These are phyloP conservation scores for Uria lomvia DNA, from an alignment of 2,113 vertebrate species.

Conservation along the genomic window DNA sequence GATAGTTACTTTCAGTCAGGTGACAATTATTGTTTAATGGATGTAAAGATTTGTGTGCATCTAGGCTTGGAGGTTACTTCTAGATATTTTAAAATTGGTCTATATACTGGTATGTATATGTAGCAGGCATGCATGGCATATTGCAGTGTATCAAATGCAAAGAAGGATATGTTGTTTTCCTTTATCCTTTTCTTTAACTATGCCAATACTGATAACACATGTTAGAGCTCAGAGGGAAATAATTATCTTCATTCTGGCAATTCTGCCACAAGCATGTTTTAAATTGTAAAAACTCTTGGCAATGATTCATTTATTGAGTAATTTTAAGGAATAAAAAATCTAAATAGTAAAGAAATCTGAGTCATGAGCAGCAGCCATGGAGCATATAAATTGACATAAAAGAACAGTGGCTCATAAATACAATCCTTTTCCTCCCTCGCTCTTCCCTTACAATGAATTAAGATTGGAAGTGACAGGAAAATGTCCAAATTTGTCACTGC, in stretches of 20 bases:
- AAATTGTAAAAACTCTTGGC: background rate
- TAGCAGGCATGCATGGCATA: background rate
- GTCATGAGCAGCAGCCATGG: background rate
- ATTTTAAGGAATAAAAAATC: background rate
- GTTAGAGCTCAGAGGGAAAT: background rate
- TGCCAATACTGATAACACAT: background rate
- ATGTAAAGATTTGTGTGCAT: background rate
- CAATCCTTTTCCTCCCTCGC: background rate
- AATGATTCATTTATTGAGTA: background rate
- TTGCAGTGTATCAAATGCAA: background rate
- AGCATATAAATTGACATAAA: background rate
- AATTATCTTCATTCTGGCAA: background rate
- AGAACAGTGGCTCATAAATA: background rate
- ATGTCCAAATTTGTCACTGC: background rate
- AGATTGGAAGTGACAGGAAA: background rate
- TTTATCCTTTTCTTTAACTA: background rate
- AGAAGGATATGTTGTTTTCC: background rate
- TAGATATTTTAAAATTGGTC: background rate
- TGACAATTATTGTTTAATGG: background rate
- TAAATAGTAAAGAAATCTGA: background rate
- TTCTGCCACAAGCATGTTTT: background rate
- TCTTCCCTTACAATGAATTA: background rate
- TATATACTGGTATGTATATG: background rate
- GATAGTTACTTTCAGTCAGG: background rate
- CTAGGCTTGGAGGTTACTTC: background rate